Base-by-base conservation (phyloP, 2,113 vertebrate genomes). In the Empidonax traillii region DNA sequence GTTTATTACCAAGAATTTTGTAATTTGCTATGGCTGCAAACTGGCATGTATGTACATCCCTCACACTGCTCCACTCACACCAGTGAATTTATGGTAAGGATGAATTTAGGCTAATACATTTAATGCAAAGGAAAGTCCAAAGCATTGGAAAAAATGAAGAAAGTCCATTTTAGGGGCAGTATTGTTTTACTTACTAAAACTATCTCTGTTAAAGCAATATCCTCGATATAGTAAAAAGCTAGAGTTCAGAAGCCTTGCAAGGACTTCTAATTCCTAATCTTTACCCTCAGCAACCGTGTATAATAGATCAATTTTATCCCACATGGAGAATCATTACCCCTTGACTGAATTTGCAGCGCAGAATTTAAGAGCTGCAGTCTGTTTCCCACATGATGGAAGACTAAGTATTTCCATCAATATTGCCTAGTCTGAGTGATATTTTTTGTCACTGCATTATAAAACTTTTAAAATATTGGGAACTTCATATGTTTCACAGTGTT, bases 341-440 rank as follows among this genome's bases (percentile, higher is more conserved):
- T 95, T 94, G 92, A 92, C 72, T 63, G 47, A 91, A 76, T 90
- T 84, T 83, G 76, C 33, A 85, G 83, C 89, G 73, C 30, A 58
- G n/a, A 86, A 49, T 44, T 85, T 61, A 88, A 94, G 65, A 84
- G 37, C 85, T 90, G 18, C 35, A 63, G 72, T 65, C 76, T 91
- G 46, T 68, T 90, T 90, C 88, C 37, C 90, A 87, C 72, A 84
- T 53, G 77, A 90, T 56, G 84, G 75, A 84, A 80, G 84, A 89
- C 85, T 92, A 96, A 97, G 77, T 93, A 88, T 95, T 94, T 96
- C 92, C 95, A 86, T 44, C 58, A 77, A 71, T 53, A 24, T 37
- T 91, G 85, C 82, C 88, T 91, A 79, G 80, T 43, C 76, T 77
- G 44, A 85, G 58, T 31, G 71, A 94, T 89, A 65, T 14, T 76